These are phyloP conservation scores for Suncus etruscus DNA, from an alignment of 2,113 vertebrate genomes.

Conservation along the genomic window DNA sequence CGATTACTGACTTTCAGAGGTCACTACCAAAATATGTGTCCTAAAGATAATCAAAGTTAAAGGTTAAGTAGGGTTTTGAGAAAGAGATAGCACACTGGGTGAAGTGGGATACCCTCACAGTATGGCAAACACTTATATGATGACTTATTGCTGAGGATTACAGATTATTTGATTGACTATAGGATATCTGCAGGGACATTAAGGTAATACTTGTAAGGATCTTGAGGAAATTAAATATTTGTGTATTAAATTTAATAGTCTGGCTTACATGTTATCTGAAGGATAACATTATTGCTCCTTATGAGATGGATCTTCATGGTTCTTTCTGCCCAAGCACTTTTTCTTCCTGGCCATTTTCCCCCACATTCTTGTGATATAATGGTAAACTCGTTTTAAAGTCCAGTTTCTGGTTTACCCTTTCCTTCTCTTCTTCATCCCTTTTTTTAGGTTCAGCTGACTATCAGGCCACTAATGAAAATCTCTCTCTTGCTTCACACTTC, in stretches of 20 bases:
- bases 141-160: not conserved
- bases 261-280: constrained; percentile 3
- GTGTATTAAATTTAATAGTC: not conserved
- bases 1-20: not conserved
- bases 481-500: not conserved
- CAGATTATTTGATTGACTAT: not conserved
- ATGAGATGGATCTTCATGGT: not conserved
- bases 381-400: not conserved
- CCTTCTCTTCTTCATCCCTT: not conserved
- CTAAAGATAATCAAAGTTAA: not conserved
- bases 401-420: not conserved
- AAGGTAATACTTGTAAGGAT: not conserved
- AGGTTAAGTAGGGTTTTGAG: not conserved
- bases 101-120: not conserved
- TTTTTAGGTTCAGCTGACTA: not conserved
- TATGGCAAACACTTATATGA: not conserved
- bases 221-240: not conserved
- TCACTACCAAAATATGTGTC: not conserved
- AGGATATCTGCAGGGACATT: not conserved
- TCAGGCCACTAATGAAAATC: not conserved
- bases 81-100: no score
- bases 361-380: not conserved
- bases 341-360: constrained; percentile 12
- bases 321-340: not conserved
- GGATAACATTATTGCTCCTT: not conserved